Conservation (phyloP, 2,797 vertebrate genomes). For the Distichodus sexfasciatus region DNA sequence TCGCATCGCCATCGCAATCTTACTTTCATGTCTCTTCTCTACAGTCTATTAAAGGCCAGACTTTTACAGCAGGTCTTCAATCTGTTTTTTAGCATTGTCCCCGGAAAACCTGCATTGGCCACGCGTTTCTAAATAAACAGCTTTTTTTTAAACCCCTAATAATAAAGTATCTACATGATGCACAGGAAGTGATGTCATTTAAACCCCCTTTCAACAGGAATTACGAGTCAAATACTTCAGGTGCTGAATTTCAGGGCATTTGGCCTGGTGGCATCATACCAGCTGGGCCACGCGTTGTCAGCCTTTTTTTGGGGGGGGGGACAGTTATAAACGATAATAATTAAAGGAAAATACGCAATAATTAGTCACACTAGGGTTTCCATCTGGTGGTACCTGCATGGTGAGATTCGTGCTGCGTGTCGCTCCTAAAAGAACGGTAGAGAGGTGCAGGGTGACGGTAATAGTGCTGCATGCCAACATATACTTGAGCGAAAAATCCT, state of each 20-base stretch:
- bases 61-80: no score
- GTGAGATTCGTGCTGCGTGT: conserved; percentile 67
- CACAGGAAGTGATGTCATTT: conserved; percentile 15
- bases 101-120: no score
- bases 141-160: no score
- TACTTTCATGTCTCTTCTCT: no score
- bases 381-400: conserved; percentile 84
- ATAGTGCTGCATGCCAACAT: no score
- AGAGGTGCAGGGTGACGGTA: no score
- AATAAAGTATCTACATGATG: not conserved
- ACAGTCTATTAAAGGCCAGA: no score
- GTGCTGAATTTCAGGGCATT: conserved; percentile 34
- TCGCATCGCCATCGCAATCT: no score
- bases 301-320: conserved; percentile 78
- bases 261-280: conserved; percentile 68
- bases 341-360: conserved; percentile 89
- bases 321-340: conserved; percentile 92
- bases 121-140: no score
- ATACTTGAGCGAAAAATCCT: no score
- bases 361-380: conserved; percentile 90
- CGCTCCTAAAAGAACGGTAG: conserved; percentile 8
- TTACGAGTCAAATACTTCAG: conserved; percentile 8
- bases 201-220: conserved; percentile 10
- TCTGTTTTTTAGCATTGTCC: no score
- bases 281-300: conserved; percentile 71